phyloP scores from a whole-genome alignment of 2,888 invertebrate species.

The Drosophila anceps region DNA sequence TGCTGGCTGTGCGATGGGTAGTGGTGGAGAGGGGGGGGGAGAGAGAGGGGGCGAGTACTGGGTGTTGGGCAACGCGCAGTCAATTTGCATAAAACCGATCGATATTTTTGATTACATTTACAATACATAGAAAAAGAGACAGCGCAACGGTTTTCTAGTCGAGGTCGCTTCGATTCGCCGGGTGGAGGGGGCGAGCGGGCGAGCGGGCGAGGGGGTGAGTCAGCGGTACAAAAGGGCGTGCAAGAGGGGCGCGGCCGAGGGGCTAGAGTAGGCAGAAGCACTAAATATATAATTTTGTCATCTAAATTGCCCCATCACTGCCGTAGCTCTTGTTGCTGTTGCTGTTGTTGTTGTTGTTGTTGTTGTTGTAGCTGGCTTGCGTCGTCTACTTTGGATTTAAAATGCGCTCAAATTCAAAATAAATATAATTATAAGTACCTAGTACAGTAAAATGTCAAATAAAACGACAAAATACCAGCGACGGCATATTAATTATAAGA shows the following conservation, averaged over 20 bases:
- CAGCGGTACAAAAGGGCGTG: background rate
- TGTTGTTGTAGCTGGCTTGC: slow-evolving; percentile 25
- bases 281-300: slow-evolving; percentile 80
- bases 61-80: slow-evolving; percentile 71
- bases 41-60: slow-evolving; percentile 39
- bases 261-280: slow-evolving; percentile 35
- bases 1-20: background rate
- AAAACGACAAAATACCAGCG: slow-evolving; percentile 58
- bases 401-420: slow-evolving; percentile 79
- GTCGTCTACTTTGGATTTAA: slow-evolving; percentile 69
- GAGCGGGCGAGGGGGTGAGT: background rate
- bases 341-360: slow-evolving; percentile 17
- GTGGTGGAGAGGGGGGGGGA: background rate
- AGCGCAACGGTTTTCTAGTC: slow-evolving; percentile 65
- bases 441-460: slow-evolving; percentile 65
- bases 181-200: background rate
- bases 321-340: slow-evolving; percentile 7
- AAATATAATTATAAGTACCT: slow-evolving; percentile 81
- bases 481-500: slow-evolving; percentile 80
- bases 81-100: slow-evolving; percentile 85
- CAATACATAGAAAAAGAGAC: slow-evolving; percentile 77
- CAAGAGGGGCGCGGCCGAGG: background rate
- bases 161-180: slow-evolving; percentile 58
- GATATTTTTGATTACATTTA: slow-evolving; percentile 82
- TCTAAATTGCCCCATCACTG: slow-evolving; percentile 70